Evolutionary conservation across 2,113 vertebrate species (phyloP).

Genomic region (Lontra canadensis): DNA sequence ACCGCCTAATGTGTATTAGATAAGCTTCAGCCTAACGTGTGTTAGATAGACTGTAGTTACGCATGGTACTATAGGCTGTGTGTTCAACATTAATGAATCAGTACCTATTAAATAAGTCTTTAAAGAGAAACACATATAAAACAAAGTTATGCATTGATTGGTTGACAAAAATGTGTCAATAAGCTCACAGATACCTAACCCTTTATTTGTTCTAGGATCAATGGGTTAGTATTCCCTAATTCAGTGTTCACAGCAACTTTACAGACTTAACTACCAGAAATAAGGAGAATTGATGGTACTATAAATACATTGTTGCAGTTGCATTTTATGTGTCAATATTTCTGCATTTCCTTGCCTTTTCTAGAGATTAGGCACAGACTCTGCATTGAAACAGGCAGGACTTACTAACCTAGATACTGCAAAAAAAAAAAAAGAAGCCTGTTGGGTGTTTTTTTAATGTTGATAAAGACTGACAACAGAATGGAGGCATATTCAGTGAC

Average conservation of each 20-base stretch:
- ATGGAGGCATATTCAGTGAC: not conserved
- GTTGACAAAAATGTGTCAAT: not conserved
- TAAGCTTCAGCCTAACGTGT: not conserved
- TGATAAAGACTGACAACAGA: not conserved
- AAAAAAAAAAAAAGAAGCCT: not conserved
- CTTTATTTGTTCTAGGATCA: not conserved
- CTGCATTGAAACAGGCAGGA: not conserved
- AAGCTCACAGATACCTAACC: not conserved
- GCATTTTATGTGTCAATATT: not conserved
- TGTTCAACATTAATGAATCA: not conserved
- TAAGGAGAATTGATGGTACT: not conserved
- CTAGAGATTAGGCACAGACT: not conserved
- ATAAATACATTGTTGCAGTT: not conserved
- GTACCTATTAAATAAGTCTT: not conserved
- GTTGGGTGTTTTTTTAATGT: not conserved
- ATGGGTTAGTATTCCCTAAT: not conserved
- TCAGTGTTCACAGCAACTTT: not conserved
- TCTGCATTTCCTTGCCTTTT: not conserved
- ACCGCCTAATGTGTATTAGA: not conserved
- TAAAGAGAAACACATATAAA: not conserved
- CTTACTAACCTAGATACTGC: not conserved
- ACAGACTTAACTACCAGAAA: not conserved
- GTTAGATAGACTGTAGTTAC: not conserved
- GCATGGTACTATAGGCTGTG: not conserved
- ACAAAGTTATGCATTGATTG: not conserved